Evolutionary conservation across 2,113 vertebrate species (phyloP).

Genomic region (Lampris incognitus): DNA sequence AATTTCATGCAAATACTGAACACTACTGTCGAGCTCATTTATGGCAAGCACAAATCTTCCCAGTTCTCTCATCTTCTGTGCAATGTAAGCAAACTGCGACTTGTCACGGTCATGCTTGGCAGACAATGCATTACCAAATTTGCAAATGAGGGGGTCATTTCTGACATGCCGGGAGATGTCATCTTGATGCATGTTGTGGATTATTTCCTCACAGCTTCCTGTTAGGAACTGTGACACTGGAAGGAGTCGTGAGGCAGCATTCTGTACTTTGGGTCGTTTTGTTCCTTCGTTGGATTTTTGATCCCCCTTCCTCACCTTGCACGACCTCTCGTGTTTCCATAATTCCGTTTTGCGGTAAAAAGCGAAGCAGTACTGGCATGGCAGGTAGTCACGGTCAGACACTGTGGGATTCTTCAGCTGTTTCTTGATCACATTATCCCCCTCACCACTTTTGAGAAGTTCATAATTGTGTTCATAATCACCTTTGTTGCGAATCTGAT

Average conservation of each 20-base stretch:
- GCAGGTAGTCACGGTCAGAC: conserved; percentile 71
- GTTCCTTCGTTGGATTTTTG: conserved; percentile 36
- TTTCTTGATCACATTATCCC: conserved; percentile 61
- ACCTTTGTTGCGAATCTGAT: conserved; percentile 73
- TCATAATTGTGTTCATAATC: conserved; percentile 70
- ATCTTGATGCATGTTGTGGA: conserved; percentile 79
- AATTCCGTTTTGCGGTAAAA: conserved; percentile 76
- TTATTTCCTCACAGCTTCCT: conserved; percentile 72
- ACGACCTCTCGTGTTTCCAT: conserved; percentile 73
- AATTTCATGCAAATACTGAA: conserved; percentile 76
- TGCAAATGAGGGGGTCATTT: conserved; percentile 77
- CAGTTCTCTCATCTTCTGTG: conserved; percentile 78
- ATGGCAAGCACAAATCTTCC: conserved; percentile 73
- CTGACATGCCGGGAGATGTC: conserved; percentile 68
- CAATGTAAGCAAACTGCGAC: conserved; percentile 77
- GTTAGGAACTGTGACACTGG: conserved; percentile 68
- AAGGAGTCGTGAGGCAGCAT: conserved; percentile 43
- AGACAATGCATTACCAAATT: conserved; percentile 73
- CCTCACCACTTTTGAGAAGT: conserved; percentile 63
- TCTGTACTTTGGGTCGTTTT: conserved; percentile 22
- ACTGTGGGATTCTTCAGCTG: conserved; percentile 45
- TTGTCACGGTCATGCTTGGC: conserved; percentile 72
- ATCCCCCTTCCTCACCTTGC: conserved; percentile 66
- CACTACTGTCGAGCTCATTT: conserved; percentile 67
- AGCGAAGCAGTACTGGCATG: conserved; percentile 74